A percentile compares a stretch with the other conserved stretches of the same genome.
phyloP scores from a whole-genome alignment of 2,888 invertebrate genomes.

The Phyllotreta cruciferae region DNA sequence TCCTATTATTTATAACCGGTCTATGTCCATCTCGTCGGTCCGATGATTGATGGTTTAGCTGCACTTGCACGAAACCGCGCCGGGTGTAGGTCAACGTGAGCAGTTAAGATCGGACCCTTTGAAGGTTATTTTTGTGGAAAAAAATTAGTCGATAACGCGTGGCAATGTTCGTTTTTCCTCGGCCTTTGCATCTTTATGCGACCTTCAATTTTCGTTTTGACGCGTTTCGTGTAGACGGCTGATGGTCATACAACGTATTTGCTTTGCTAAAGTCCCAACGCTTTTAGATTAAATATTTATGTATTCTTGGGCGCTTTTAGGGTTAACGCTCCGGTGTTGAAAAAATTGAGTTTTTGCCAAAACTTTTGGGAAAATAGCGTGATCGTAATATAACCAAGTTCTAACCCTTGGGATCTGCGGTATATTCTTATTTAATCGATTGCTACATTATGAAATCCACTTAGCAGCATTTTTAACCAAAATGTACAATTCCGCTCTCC shows the following conservation, averaged over 20 bases:
- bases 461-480: no score
- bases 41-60: constrained; percentile 28
- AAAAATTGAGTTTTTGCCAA: no score
- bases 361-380: no score
- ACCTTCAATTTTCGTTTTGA: constrained; percentile 14
- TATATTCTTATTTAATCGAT: no score
- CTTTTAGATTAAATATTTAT: no score
- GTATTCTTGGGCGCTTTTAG: no score
- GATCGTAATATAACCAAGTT: no score
- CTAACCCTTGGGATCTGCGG: no score
- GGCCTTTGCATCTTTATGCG: constrained; percentile 11
- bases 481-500: no score
- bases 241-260: neutral
- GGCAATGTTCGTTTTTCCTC: constrained; percentile 17
- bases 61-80: constrained; percentile 29
- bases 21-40: constrained; percentile 15
- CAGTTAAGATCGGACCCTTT: constrained; percentile 28
- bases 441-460: no score
- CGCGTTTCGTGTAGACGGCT: constrained; percentile 10
- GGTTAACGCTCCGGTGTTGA: no score
- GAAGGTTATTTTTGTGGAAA: constrained; percentile 32
- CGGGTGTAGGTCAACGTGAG: constrained; percentile 34
- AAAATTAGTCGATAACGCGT: constrained; percentile 31
- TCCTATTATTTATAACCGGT: neutral
- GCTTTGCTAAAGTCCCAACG: neutral